These are phyloP conservation scores for Merops nubicus DNA, from an alignment of 2,113 vertebrate species.

Conservation along the genomic window DNA sequence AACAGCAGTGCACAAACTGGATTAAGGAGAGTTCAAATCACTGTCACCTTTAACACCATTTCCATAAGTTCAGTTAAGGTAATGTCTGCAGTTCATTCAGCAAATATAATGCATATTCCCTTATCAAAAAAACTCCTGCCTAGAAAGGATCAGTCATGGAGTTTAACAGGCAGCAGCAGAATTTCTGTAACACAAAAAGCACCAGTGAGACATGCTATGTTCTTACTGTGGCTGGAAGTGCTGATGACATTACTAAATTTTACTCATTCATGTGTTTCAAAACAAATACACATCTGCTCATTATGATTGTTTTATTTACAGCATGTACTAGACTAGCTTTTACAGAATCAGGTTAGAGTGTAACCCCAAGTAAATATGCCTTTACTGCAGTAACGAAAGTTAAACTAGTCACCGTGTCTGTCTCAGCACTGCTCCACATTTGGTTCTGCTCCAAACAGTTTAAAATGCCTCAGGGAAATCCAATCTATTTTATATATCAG, in stretches of 20 bases:
- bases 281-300: not conserved
- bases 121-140: not conserved
- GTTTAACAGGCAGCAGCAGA: not conserved
- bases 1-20: not conserved
- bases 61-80: not conserved
- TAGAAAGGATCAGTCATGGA: not conserved
- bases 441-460: constrained; percentile 4
- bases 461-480: constrained; percentile 6
- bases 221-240: not conserved
- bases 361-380: not conserved
- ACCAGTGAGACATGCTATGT: not conserved
- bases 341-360: not conserved
- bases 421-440: not conserved
- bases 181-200: not conserved
- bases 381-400: not conserved
- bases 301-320: not conserved
- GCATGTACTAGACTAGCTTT: not conserved
- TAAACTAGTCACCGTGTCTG: not conserved
- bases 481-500: not conserved
- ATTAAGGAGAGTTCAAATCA: not conserved
- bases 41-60: not conserved
- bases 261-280: not conserved
- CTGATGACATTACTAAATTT: not conserved
- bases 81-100: not conserved
- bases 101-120: not conserved